phyloP scores from a whole-genome alignment of 2,113 vertebrate species.

The Oryzias curvinotus region DNA sequence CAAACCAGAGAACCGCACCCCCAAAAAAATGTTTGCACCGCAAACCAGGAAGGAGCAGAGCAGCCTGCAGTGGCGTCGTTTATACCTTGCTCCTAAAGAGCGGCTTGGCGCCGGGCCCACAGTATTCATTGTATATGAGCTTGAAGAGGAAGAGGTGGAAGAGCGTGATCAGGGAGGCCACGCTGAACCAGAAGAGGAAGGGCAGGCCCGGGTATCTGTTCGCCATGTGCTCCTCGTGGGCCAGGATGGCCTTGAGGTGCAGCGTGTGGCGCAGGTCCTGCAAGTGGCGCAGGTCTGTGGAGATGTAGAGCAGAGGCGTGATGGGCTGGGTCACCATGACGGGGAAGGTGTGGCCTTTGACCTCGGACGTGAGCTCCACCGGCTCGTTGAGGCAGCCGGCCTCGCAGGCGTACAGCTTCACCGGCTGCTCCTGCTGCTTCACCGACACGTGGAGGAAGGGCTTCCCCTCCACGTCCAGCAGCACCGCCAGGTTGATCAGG shows the following conservation, averaged over 20 bases:
- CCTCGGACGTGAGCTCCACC: constrained; percentile 89
- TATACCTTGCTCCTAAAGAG: constrained; percentile 99
- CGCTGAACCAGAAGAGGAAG: constrained; percentile 98
- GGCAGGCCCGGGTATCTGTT: constrained; percentile 93
- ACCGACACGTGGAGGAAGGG: constrained; percentile 92
- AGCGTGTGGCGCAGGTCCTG: constrained; percentile 94
- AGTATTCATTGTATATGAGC: constrained; percentile 99
- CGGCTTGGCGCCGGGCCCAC: constrained; percentile 93
- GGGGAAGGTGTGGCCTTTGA: constrained; percentile 87
- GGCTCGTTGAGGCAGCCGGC: constrained; percentile 94
- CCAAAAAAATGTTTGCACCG: constrained; percentile 39
- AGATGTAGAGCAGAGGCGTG: constrained; percentile 93
- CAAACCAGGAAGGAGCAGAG: constrained; percentile 7
- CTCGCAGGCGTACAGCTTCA: constrained; percentile 91
- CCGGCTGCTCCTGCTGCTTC: constrained; percentile 85
- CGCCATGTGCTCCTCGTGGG: constrained; percentile 98
- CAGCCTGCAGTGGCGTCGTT: constrained; percentile 23
- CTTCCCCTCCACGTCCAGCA: constrained; percentile 86
- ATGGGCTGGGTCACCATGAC: constrained; percentile 97
- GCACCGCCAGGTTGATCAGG: constrained; percentile 88
- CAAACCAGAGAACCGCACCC: constrained; percentile 28
- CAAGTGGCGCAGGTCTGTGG: constrained; percentile 90
- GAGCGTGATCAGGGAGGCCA: constrained; percentile 94
- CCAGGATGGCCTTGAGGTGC: constrained; percentile 94
- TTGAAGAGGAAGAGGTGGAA: constrained; percentile 99